Evolutionary conservation across 2,888 invertebrate species (phyloP), one percentile per base, ranked within the genome.

Genomic region (Ochropacha duplaris): DNA sequence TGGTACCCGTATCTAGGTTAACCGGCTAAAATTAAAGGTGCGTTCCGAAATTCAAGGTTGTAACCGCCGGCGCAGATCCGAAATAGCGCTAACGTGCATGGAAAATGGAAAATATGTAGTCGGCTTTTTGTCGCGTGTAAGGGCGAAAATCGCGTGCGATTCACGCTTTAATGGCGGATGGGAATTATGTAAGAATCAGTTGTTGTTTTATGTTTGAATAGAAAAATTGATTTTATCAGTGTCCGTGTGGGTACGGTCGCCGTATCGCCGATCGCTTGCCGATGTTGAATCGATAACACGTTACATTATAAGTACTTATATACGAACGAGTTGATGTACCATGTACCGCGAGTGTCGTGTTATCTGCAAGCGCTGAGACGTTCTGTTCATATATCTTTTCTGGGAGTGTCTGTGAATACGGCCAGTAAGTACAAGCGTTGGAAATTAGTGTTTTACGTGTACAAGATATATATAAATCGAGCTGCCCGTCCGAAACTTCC

Each of bases 11-110:
- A 92, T 87, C 90, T 92, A 92, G 92, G 92, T 92, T 92, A 92
- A 84, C 89, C 91, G 90, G 90, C 92, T 92, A 92, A 90, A 90
- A 87, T 91, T 90, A 91, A 91, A 92, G 92, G 92, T 92, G 90
- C 90, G 91, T 91, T 88, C 86, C 79, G 75, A 84, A 52, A 86
- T 88, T 90, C 91, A 91, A 91, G 91, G 91, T 89, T 90, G 87
- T 81, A 78, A 85, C 77, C 88, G 89, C 90, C 87, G 85, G 90
- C 90, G 89, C 90, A 88, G 87, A 81, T 79, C 87, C 82, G 79
- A 85, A 90, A 88, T 87, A 87, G 81, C 76, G 84, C 85, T 79
- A 85, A 79, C 82, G 84, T 83, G 82, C 86, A 88, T 83, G 89
- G 87, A 83, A 88, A 81, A 84, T 83, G 81, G 81, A 81, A 80